Evolutionary conservation across 1,140 invertebrate genomes (phyloP), one percentile per base, ranked within the genome.

Genomic region (Diabrotica undecimpunctata): DNA sequence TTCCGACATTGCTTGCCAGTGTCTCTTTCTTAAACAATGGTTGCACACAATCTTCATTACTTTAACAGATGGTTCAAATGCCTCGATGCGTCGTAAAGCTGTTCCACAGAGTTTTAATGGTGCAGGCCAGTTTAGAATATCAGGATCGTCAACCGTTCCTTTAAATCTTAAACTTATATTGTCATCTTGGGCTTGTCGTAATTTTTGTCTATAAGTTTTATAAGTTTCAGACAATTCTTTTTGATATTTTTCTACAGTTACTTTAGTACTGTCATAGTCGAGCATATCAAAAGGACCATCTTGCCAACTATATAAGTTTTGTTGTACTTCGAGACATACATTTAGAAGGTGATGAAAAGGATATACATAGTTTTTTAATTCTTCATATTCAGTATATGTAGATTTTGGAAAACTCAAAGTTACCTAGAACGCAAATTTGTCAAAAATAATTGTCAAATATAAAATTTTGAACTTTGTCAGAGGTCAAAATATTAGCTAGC

Each of bases 1-100:
- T 46, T 84, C 81, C 0, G 92, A 92, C 86, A 97, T 95, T 76
- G 93, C 88, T 68, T 90, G 86, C 94, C 94, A 97, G 78, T 97
- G 94, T 39, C 92, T 82, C 67, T 91, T 85, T 7, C 87, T 80
- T 60, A 97, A 79, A 0, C 90, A 91, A 36, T 90, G 87, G 81
- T 96, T 96, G 74, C 94, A 95, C 79, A 97, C 85, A 11, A 92
- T 92, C 53, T 87, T 82, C 11, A 92, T 88, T 54, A 95, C 81
- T 54, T 89, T 89, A 54, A 96, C 84, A 69, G 91, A 87, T 53
- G 87, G 86, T 78, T 92, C 81, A 79, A 95, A 96, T 62, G 90
- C 86, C 72, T 89, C 90, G 64, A 95, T 86, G 63, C 88, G 83
- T 60, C 87, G 85, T 38, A 91, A 77, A 6, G 72, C 67, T 61